Evolutionary conservation across 2,888 invertebrate species (phyloP).

Genomic region (Muscina levida): DNA sequence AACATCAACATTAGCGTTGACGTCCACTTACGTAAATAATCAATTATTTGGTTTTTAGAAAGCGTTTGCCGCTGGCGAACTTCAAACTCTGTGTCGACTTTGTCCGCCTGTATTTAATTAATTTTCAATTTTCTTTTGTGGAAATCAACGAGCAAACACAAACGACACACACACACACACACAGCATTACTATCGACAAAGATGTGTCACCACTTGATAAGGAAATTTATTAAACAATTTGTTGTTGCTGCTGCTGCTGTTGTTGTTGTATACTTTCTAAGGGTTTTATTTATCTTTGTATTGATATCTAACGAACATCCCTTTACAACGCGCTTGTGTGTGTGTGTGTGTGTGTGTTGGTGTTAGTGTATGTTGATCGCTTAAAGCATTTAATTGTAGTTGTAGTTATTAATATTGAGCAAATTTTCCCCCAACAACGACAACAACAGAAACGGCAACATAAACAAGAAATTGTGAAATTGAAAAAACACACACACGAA

Average conservation of each 20-base stretch:
- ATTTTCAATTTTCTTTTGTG: constrained; percentile 47
- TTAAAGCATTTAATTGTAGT: constrained; percentile 23
- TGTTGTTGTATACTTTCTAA: constrained; percentile 14
- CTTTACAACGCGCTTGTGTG: background rate
- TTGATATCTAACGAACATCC: background rate
- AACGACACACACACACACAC: background rate
- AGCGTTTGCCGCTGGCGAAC: background rate
- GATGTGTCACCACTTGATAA: constrained; percentile 53
- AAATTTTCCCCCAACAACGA: too few relatives aligned
- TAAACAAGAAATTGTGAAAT: constrained; percentile 1
- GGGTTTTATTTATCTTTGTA: too few relatives aligned
- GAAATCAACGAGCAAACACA: background rate
- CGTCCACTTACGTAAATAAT: background rate
- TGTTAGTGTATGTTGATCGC: constrained; percentile 2
- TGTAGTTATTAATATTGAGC: constrained; percentile 24
- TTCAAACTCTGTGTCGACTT: background rate
- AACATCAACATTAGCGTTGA: background rate
- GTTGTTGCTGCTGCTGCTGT: background rate
- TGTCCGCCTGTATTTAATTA: constrained; percentile 42
- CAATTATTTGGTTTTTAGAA: background rate
- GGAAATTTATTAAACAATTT: constrained; percentile 35
- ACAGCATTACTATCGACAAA: constrained; percentile 18
- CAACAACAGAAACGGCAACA: background rate
- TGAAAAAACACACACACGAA: too few relatives aligned
- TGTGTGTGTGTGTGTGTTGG: background rate